These are phyloP conservation scores for Scomber colias DNA, from an alignment of 2,113 vertebrate species.

Conservation along the genomic window DNA sequence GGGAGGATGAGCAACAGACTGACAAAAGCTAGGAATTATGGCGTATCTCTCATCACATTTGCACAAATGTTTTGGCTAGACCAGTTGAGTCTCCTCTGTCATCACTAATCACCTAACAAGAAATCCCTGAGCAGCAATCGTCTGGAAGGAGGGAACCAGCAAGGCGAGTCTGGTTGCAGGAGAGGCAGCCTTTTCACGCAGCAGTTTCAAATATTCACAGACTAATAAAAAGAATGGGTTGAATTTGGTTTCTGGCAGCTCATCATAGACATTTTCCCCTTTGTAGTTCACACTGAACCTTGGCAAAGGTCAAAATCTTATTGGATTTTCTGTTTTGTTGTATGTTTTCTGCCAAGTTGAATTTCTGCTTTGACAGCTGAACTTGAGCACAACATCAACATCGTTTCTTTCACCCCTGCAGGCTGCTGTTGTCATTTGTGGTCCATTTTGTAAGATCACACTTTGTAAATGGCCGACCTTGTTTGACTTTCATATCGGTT, in stretches of 20 bases:
- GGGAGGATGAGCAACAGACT: constrained; percentile 51
- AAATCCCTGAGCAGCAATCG: constrained; percentile 56
- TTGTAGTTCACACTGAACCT: constrained; percentile 27
- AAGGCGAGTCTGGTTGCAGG: constrained; percentile 12
- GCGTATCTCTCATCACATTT: constrained; percentile 74
- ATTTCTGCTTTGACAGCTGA: constrained; percentile 18
- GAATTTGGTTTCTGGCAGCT: constrained; percentile 52
- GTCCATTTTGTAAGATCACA: not conserved
- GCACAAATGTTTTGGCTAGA: constrained; percentile 80
- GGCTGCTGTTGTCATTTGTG: not conserved
- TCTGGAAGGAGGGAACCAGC: constrained; percentile 15
- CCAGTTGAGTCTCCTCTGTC: constrained; percentile 72
- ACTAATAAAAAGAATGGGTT: constrained; percentile 44
- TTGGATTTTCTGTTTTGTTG: constrained; percentile 59
- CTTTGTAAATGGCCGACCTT: not conserved
- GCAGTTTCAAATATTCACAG: constrained; percentile 35
- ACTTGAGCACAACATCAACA: not conserved
- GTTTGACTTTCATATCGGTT: not conserved
- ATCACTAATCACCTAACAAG: constrained; percentile 73
- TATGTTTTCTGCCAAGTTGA: constrained; percentile 51
- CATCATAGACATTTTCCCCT: constrained; percentile 33
- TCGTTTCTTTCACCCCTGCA: not conserved
- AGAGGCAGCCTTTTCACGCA: constrained; percentile 9
- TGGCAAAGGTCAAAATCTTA: constrained; percentile 30
- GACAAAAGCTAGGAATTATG: constrained; percentile 61